phyloP scores from a whole-genome alignment of 2,797 vertebrate species.

The Bryconaethiops microstoma region DNA sequence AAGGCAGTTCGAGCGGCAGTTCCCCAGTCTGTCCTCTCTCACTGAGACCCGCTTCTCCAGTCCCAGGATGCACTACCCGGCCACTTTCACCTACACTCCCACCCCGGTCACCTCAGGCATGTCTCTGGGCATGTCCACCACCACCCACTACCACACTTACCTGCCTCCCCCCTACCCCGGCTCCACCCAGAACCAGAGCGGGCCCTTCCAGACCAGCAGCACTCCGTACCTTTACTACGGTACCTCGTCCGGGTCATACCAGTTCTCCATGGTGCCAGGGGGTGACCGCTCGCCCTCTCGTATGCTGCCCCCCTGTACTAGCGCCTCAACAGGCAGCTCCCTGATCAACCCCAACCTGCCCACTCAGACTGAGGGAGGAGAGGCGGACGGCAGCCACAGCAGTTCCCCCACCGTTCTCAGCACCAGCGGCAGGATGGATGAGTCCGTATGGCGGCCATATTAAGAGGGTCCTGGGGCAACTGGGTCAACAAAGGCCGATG shows the following conservation, averaged over 20 bases:
- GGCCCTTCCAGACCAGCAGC: conserved; percentile 92
- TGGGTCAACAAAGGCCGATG: conserved; percentile 24
- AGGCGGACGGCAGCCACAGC: conserved; percentile 89
- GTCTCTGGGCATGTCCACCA: conserved; percentile 82
- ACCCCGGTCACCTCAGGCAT: conserved; percentile 88
- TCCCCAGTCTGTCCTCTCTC: conserved; percentile 88
- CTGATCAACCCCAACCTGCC: conserved; percentile 88
- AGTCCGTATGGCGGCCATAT: conserved; percentile 89
- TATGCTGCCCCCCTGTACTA: conserved; percentile 88
- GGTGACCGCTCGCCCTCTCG: conserved; percentile 88
- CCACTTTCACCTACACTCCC: conserved; percentile 89
- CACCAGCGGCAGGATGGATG: conserved; percentile 90
- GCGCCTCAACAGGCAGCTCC: conserved; percentile 85
- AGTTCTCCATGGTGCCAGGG: conserved; percentile 89
- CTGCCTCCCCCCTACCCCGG: conserved; percentile 89
- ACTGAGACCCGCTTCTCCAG: conserved; percentile 89
- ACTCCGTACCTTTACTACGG: conserved; percentile 93
- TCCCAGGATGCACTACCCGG: conserved; percentile 91
- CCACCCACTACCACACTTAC: conserved; percentile 91
- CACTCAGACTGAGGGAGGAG: conserved; percentile 86
- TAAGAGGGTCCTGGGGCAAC: conserved; percentile 29
- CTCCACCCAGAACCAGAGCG: conserved; percentile 90
- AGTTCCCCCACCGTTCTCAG: conserved; percentile 89
- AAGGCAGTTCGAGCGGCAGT: conserved; percentile 78
- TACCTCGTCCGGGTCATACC: conserved; percentile 88